These are phyloP conservation scores for Dendrocincla fuliginosa DNA, from an alignment of 2,797 vertebrate genomes.

Conservation along the genomic window DNA sequence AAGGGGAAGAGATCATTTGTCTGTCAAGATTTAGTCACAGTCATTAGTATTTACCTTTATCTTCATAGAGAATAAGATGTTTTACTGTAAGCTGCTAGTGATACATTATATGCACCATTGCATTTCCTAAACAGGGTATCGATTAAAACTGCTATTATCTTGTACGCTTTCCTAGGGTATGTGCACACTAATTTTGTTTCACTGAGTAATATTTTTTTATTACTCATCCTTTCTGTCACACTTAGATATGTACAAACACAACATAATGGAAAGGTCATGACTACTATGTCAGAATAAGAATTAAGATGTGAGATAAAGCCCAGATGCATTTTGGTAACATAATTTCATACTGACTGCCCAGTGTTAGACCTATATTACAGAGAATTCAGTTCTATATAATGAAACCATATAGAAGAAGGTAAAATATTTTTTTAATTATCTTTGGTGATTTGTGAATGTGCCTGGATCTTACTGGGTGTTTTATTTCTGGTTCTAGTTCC, in stretches of 20 bases:
- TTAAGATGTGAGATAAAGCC: fast-evolving
- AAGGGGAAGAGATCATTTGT: constrained; percentile 19
- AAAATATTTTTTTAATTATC: not conserved
- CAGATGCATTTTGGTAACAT: not conserved
- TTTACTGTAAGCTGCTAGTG: not conserved
- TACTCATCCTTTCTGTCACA: not conserved
- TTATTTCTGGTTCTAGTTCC: not conserved
- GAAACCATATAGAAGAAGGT: not conserved
- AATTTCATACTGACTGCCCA: not conserved
- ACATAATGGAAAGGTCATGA: not conserved
- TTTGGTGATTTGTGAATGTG: not conserved
- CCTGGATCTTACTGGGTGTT: not conserved
- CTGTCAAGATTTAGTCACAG: constrained; percentile 20
- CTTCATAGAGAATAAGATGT: not conserved
- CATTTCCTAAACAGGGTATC: not conserved
- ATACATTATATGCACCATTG: not conserved
- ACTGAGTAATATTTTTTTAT: not conserved
- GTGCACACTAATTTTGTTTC: not conserved
- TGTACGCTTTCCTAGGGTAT: not conserved
- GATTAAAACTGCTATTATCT: not conserved
- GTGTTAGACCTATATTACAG: not conserved
- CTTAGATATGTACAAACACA: not conserved
- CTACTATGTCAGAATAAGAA: not conserved
- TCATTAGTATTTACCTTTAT: constrained; percentile 7
- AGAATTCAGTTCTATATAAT: not conserved